These are phyloP conservation scores for Bombus confusus DNA, from an alignment of 1,140 invertebrate genomes.

Conservation along the genomic window DNA sequence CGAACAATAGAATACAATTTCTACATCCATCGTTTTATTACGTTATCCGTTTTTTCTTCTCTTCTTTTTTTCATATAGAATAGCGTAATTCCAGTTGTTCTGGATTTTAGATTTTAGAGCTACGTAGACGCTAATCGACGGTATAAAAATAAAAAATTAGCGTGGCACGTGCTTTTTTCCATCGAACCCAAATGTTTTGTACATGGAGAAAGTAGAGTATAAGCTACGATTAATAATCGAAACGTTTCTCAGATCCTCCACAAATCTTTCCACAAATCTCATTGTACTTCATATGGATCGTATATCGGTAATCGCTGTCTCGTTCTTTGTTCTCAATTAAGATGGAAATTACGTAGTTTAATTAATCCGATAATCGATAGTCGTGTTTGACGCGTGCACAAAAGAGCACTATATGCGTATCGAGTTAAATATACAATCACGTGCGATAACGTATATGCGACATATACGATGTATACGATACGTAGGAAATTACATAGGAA, in stretches of 20 bases:
- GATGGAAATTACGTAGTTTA: slow-evolving; percentile 11
- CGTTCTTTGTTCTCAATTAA: slow-evolving; percentile 22
- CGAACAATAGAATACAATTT: not conserved
- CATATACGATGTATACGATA: not conserved
- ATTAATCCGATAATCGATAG: slow-evolving; percentile 34
- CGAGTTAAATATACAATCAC: too few relatives aligned
- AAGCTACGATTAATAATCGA: too few relatives aligned
- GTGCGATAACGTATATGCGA: not conserved
- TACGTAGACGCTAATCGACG: too few relatives aligned
- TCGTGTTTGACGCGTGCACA: slow-evolving; percentile 9
- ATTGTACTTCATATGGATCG: not conserved
- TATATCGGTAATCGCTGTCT: not conserved
- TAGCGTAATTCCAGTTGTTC: not conserved
- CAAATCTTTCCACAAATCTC: not conserved
- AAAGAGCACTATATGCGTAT: not conserved
- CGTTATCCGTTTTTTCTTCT: not conserved
- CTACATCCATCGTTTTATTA: not conserved
- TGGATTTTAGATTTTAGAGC: not conserved
- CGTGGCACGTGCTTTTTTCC: too few relatives aligned
- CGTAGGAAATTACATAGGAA: not conserved
- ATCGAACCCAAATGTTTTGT: too few relatives aligned
- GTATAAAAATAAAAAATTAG: not conserved
- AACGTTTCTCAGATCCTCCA: not conserved
- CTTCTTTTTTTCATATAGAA: too few relatives aligned
- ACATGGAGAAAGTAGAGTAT: too few relatives aligned